Base-by-base conservation (phyloP, 2,113 vertebrate species). In the Cyanoliseus patagonus region DNA sequence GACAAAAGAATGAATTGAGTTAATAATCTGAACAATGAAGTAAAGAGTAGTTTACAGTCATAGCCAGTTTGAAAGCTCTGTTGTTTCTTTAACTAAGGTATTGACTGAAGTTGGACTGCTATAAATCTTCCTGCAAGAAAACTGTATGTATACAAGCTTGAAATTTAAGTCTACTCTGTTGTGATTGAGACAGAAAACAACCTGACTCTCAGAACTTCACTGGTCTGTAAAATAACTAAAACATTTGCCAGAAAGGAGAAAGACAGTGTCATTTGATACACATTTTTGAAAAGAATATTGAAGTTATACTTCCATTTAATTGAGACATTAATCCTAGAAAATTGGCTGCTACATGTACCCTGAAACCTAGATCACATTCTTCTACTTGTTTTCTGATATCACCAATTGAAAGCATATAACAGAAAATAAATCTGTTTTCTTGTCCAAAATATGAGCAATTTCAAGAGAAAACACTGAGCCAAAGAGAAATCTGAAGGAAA, bases 301-400 rank as follows among this genome's bases (percentile, higher is more conserved):
- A 61, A 96, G 87, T 78, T 90, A 84, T 86, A 73, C 44, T 94
- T 96, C 77, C 57, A 94, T 78, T 95, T 95, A 93, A 94, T 97
- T 96, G 97, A 96, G 76, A 85, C 76, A 96, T 96, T 97, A 97
- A 96, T 95, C 78, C 81, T 91, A 87, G 83, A 92, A 94, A 96
- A 97, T 70, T 87, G 90, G 83, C 52, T 97, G n/a, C 75, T 91
- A 53, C 61, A 39, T 10, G 31, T 92, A 94, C 91, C 90, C 83
- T 77, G 86, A 95, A 97, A 93, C 95, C n/a, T 93, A 55, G 86
- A 96, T 88, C 53, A 63, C 66, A 76, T 77, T 83, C 42, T 92
- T 95, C 64, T 75, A 42, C 39, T 91, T 93, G 70, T 94, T 90
- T 88, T 92, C 80, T 70, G 81, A 68, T 94, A 85, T 86, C 66